Percentiles rank a stretch among this genome's conserved stretches.
These are phyloP conservation scores for Lophochroa leadbeateri DNA, from an alignment of 2,113 vertebrate species.

Conservation along the genomic window DNA sequence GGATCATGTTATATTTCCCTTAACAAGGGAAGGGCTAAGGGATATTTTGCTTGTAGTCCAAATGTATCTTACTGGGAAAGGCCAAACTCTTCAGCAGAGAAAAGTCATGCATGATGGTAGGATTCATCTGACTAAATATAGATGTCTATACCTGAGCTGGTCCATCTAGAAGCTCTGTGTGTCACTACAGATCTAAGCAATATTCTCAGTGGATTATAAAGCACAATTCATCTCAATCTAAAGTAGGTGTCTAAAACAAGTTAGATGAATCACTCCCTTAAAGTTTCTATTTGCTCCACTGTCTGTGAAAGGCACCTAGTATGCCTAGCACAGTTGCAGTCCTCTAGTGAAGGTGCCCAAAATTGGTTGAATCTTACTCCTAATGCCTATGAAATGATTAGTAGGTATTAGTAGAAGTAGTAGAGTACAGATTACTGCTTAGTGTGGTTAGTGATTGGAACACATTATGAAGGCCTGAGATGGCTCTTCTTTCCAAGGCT, in stretches of 20 bases:
- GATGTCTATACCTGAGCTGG: background rate
- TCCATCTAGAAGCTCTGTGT: background rate
- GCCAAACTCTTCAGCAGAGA: background rate
- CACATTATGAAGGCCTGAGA: background rate
- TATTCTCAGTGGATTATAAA: slow-evolving; percentile 4
- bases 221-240: slow-evolving; percentile 45
- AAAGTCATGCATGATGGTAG: background rate
- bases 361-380: background rate
- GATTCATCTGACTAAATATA: slow-evolving; percentile 10
- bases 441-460: background rate
- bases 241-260: slow-evolving; percentile 15
- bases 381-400: background rate
- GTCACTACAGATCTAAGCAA: slow-evolving; percentile 28
- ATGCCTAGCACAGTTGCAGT: background rate
- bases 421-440: background rate
- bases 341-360: background rate
- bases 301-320: slow-evolving; percentile 21
- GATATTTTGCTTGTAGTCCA: background rate
- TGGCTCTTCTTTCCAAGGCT: background rate
- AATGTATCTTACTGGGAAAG: background rate
- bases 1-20: background rate
- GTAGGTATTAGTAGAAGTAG: background rate
- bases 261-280: slow-evolving; percentile 57
- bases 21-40: background rate
- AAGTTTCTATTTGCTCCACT: slow-evolving; percentile 21